Evolutionary conservation across 1,140 invertebrate genomes (phyloP).

Genomic region (Aphelenchoides avenae): DNA sequence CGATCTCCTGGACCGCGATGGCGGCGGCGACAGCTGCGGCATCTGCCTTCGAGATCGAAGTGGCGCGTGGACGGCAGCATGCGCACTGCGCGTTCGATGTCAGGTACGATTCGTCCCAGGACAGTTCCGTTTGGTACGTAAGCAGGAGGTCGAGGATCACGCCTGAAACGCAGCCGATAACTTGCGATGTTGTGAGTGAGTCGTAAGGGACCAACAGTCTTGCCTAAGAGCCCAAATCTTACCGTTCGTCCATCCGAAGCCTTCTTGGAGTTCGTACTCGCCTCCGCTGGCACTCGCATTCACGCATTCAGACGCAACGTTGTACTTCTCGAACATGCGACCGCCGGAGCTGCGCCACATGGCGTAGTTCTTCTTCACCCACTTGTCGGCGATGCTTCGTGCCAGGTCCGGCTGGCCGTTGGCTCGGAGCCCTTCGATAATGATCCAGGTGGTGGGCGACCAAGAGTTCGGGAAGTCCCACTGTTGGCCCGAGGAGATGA

Average conservation of each 20-base stretch:
- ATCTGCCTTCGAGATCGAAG: no score
- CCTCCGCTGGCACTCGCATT: constrained; percentile 42
- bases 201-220: no score
- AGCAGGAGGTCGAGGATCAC: no score
- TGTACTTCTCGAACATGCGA: constrained; percentile 72
- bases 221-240: no score
- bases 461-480: constrained; percentile 92
- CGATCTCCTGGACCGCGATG: no score
- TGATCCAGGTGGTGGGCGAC: constrained; percentile 77
- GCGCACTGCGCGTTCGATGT: no score
- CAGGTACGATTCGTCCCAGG: no score
- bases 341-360: constrained; percentile 69
- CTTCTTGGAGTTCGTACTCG: constrained; percentile 64
- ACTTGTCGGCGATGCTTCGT: constrained; percentile 71
- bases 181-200: no score
- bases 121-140: no score
- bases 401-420: constrained; percentile 69
- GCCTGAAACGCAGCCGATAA: no score
- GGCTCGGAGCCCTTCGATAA: constrained; percentile 72
- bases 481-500: constrained; percentile 72
- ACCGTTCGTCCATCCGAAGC: constrained; percentile 16
- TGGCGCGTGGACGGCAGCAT: no score
- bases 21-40: no score
- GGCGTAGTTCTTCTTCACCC: constrained; percentile 76
- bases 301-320: constrained; percentile 41